These are phyloP conservation scores for Herpetotheres cachinnans DNA, from an alignment of 2,113 vertebrate genomes.

Conservation along the genomic window DNA sequence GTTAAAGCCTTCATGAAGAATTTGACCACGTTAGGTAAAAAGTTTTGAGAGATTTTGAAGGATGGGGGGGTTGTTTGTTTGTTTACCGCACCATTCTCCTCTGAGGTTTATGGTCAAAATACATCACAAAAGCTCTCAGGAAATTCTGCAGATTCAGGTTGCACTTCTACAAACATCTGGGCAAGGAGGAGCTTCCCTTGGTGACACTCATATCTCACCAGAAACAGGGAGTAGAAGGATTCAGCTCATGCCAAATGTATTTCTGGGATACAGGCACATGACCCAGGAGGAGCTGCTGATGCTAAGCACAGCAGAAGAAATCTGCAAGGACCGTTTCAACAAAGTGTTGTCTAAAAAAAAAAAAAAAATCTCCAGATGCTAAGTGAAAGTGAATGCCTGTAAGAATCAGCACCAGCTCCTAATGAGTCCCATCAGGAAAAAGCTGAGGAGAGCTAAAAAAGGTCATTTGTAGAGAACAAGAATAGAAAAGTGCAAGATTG, in stretches of 20 bases:
- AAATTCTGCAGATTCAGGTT: not conserved
- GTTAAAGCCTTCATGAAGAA: not conserved
- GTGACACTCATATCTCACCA: not conserved
- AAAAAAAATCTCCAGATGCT: slow-evolving; percentile 35
- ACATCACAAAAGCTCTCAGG: not conserved
- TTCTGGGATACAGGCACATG: not conserved
- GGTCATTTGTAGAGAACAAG: slow-evolving; percentile 59
- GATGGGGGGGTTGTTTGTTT: not conserved
- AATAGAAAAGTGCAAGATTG: slow-evolving; percentile 63
- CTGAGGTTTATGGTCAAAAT: not conserved
- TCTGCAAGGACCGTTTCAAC: not conserved
- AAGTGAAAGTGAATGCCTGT: slow-evolving; percentile 56
- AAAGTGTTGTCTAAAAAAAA: slow-evolving; percentile 7
- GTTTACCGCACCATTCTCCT: not conserved
- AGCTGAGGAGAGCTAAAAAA: slow-evolving; percentile 64
- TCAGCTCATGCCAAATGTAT: not conserved
- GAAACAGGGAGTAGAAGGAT: not conserved
- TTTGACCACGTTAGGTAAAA: not conserved
- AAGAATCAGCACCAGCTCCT: slow-evolving; percentile 51
- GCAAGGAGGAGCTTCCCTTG: not conserved
- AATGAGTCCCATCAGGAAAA: slow-evolving; percentile 69
- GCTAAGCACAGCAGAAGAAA: not conserved
- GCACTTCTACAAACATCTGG: not conserved
- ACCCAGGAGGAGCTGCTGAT: not conserved
- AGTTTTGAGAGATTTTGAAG: not conserved